phyloP scores from a whole-genome alignment of 2,888 invertebrate genomes.

The Cremastinae sp. region DNA sequence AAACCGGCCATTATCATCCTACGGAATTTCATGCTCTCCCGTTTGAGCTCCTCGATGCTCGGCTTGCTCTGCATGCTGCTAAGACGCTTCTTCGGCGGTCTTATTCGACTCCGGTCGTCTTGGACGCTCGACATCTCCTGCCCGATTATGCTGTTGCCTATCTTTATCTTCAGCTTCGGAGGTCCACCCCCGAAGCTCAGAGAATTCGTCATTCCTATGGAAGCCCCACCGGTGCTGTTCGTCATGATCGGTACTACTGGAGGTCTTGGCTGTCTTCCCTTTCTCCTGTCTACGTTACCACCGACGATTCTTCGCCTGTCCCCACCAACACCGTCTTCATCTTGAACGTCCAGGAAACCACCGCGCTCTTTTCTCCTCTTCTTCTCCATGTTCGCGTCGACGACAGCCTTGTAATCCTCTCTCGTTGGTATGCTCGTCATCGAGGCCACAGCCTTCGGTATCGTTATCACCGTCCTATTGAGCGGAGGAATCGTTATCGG shows the following conservation, averaged over 20 bases:
- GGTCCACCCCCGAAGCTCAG: constrained; percentile 78
- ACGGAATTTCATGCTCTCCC: constrained; percentile 93
- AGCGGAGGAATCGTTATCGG: constrained; percentile 83
- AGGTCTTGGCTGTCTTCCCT: constrained; percentile 74
- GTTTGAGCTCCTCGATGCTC: constrained; percentile 89
- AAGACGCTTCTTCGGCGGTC: constrained; percentile 92
- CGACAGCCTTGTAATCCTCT: constrained; percentile 88
- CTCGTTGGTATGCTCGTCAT: constrained; percentile 93
- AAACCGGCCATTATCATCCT: constrained; percentile 92
- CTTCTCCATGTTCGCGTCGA: constrained; percentile 85
- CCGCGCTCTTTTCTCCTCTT: constrained; percentile 83
- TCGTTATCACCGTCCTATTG: constrained; percentile 88
- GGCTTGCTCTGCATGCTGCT: constrained; percentile 82
- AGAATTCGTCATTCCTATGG: constrained; percentile 74
- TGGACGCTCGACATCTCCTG: constrained; percentile 81
- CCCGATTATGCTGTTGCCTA: constrained; percentile 82
- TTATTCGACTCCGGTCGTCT: constrained; percentile 73
- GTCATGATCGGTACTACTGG: constrained; percentile 73
- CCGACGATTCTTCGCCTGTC: constrained; percentile 66
- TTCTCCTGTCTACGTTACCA: constrained; percentile 75
- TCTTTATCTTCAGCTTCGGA: constrained; percentile 90
- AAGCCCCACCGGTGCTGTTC: constrained; percentile 71
- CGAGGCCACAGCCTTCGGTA: constrained; percentile 94
- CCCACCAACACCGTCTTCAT: constrained; percentile 70
- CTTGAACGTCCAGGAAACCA: constrained; percentile 68